Percentiles rank a stretch among this genome's conserved stretches.
Conservation (phyloP, 1,140 invertebrate genomes). For the Frieseomelitta varia region DNA sequence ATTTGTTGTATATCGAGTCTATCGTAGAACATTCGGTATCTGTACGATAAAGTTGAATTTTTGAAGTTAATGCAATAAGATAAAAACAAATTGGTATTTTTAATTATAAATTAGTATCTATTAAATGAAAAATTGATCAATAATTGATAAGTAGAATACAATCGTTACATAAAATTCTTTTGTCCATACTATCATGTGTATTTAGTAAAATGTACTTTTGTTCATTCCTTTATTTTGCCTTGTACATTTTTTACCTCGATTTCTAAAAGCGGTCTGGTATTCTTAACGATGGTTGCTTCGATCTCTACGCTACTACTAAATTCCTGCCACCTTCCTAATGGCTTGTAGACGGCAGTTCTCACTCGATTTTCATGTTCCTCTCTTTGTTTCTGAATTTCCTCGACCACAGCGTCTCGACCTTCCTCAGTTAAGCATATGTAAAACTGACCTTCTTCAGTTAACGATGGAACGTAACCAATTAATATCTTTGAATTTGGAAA, state of each 20-base stretch:
- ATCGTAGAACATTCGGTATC: too few relatives aligned
- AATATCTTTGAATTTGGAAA: slow-evolving; percentile 84
- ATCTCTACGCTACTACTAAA: slow-evolving; percentile 86
- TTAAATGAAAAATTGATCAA: too few relatives aligned
- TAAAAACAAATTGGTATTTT: too few relatives aligned
- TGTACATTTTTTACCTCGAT: slow-evolving; percentile 83
- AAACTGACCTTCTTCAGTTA: slow-evolving; percentile 85
- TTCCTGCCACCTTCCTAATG: slow-evolving; percentile 83
- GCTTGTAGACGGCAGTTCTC: slow-evolving; percentile 85
- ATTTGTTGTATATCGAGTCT: too few relatives aligned
- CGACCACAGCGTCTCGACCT: slow-evolving; percentile 78
- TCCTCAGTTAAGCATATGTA: slow-evolving; percentile 86
- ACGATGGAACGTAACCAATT: slow-evolving; percentile 86
- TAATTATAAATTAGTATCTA: too few relatives aligned
- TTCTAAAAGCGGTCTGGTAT: slow-evolving; percentile 84
- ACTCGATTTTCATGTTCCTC: slow-evolving; percentile 85
- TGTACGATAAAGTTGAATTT: too few relatives aligned
- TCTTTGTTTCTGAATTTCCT: slow-evolving; percentile 83
- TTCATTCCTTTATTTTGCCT: neutral
- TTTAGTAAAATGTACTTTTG: too few relatives aligned
- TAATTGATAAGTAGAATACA: too few relatives aligned
- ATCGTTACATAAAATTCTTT: too few relatives aligned
- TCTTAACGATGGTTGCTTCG: slow-evolving; percentile 81
- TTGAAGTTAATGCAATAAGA: too few relatives aligned
- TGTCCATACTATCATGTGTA: too few relatives aligned